Conservation (phyloP, 2,113 vertebrate genomes). For the Aldabrachelys gigantea region DNA sequence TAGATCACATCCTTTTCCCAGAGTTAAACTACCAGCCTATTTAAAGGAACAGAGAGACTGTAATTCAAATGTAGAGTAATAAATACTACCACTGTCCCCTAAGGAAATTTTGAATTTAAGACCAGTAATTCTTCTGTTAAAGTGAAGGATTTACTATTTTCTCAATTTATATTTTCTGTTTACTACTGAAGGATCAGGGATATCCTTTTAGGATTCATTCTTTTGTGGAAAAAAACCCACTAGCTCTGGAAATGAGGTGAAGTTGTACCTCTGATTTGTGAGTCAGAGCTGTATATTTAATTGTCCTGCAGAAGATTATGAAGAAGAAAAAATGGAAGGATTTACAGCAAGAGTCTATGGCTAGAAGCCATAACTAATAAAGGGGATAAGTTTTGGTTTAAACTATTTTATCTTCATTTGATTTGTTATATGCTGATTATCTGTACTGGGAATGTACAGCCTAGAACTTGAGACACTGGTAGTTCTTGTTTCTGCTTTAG, state of each 20-base stretch:
- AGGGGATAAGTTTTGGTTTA: not conserved
- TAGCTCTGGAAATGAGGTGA: not conserved
- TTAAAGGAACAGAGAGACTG: not conserved
- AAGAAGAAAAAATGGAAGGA: not conserved
- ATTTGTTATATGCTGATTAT: not conserved
- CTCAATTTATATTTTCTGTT: not conserved
- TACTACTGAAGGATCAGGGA: not conserved
- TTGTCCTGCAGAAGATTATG: not conserved
- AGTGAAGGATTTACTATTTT: not conserved
- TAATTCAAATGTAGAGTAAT: not conserved
- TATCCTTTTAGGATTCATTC: slow-evolving; percentile 5
- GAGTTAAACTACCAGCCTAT: not conserved
- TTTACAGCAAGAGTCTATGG: not conserved
- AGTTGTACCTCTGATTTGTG: not conserved
- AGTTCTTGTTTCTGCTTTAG: not conserved
- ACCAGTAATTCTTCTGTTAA: not conserved
- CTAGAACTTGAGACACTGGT: not conserved
- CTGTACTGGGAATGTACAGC: not conserved
- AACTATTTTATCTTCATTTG: not conserved
- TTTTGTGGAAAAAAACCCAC: slow-evolving; percentile 15
- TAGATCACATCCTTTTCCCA: not conserved
- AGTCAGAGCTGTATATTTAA: not conserved
- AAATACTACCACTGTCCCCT: not conserved
- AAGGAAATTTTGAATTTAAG: not conserved
- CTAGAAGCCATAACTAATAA: not conserved